Evolutionary conservation across 2,888 invertebrate species (phyloP).

Genomic region (Ecliptopera silaceata): DNA sequence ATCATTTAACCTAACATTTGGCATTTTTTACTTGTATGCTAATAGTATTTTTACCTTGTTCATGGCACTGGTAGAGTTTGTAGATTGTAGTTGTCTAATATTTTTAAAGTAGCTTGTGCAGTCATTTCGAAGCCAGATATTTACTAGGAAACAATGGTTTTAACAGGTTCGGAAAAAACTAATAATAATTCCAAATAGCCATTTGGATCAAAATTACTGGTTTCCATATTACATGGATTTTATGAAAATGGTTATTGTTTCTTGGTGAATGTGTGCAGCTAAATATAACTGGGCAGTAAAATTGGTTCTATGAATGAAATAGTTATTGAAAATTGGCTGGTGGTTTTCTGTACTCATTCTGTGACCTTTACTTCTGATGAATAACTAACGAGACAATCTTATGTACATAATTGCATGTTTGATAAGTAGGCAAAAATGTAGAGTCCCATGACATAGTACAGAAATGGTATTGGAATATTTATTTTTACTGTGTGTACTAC

Average conservation of each 20-base stretch:
- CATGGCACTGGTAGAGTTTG: conserved; percentile 1
- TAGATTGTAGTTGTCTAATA: conserved; percentile 4
- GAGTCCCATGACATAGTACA: too few species aligned
- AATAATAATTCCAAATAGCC: too few species aligned
- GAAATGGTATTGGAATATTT: too few species aligned
- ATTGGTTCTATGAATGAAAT: neutral
- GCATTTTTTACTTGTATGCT: neutral
- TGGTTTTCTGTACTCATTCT: conserved; percentile 79
- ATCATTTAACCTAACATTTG: neutral
- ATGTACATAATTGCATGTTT: conserved; percentile 8
- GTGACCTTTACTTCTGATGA: conserved; percentile 75
- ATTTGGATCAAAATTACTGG: too few species aligned
- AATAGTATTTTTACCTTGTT: neutral
- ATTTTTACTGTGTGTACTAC: too few species aligned
- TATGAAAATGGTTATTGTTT: too few species aligned
- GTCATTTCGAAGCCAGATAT: conserved; percentile 40
- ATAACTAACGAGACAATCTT: conserved; percentile 23
- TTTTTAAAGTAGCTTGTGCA: conserved; percentile 42
- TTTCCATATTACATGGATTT: too few species aligned
- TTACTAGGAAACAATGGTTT: too few species aligned
- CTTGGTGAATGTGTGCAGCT: too few species aligned
- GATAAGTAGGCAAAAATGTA: neutral
- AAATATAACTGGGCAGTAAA: conserved; percentile 46
- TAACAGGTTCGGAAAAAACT: too few species aligned
- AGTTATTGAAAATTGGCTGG: conserved; percentile 62